These are phyloP conservation scores for Onthophagus taurus DNA, from an alignment of 1,140 invertebrate genomes.

Conservation along the genomic window DNA sequence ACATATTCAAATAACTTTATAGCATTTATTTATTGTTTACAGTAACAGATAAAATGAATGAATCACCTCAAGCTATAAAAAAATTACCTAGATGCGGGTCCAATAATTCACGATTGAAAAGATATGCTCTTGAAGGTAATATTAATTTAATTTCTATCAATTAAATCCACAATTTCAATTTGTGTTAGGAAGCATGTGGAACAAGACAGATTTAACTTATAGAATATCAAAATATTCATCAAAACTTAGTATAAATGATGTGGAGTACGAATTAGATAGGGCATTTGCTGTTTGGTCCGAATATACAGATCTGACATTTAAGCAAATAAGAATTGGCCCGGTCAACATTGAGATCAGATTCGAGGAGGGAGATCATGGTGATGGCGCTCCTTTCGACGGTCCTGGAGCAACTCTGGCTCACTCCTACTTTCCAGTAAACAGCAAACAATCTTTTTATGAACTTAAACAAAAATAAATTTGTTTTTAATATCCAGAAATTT, in stretches of 20 bases:
- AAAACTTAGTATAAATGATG: not conserved
- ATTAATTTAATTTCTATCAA: too few species aligned
- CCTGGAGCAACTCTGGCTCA: conserved; percentile 78
- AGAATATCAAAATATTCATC: not conserved
- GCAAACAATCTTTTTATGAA: not conserved
- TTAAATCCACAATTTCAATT: not conserved
- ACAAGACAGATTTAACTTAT: not conserved
- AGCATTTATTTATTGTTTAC: too few species aligned
- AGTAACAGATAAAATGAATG: too few species aligned
- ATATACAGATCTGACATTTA: not conserved
- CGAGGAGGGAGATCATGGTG: conserved; percentile 74
- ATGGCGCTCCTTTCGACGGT: conserved; percentile 84
- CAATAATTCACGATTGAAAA: too few species aligned
- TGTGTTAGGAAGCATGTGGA: conserved; percentile 4
- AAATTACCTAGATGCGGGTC: too few species aligned
- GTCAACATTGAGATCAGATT: conserved; percentile 71
- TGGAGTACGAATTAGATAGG: not conserved
- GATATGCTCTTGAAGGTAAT: too few species aligned
- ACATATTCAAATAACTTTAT: too few species aligned
- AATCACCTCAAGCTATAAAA: too few species aligned
- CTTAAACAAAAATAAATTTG: not conserved
- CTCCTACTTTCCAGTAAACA: conserved; percentile 70
- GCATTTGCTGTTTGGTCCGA: not conserved
- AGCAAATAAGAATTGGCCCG: not conserved
- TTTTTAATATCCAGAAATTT: not conserved